Percentiles rank a stretch among this genome's conserved stretches.
phyloP scores from a whole-genome alignment of 1,140 invertebrate genomes.

The Heliconius eleuchia region DNA sequence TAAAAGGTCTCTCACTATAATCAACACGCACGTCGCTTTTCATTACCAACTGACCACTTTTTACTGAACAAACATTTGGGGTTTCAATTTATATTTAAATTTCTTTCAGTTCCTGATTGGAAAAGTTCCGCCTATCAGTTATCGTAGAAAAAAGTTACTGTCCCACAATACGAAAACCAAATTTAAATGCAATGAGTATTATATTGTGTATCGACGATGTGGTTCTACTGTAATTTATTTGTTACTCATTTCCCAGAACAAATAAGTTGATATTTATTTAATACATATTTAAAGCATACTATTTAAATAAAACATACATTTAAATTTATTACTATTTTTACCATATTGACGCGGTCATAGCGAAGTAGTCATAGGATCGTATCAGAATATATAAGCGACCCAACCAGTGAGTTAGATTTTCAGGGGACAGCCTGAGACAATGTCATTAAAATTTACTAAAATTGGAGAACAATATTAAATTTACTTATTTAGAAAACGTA shows the following conservation, averaged over 20 bases:
- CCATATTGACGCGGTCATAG: not conserved
- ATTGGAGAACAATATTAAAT: no score
- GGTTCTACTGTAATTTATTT: conserved; percentile 19
- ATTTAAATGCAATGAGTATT: conserved; percentile 22
- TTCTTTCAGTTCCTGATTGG: conserved; percentile 57
- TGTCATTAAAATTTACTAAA: no score
- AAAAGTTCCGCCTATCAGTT: conserved; percentile 58
- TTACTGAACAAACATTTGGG: conserved; percentile 50
- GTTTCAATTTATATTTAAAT: conserved; percentile 68
- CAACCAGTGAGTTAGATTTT: no score
- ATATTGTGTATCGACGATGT: conserved; percentile 1
- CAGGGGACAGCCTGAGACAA: no score
- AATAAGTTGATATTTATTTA: not conserved
- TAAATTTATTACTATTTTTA: not conserved
- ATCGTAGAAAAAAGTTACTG: conserved; percentile 49
- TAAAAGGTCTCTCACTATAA: conserved; percentile 29
- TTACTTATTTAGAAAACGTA: no score
- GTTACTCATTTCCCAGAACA: conserved; percentile 4
- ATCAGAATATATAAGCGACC: no score
- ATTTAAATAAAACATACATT: not conserved
- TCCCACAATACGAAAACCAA: conserved; percentile 25
- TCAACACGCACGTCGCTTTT: conserved; percentile 50
- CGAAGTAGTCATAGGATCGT: not conserved
- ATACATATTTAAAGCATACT: not conserved
- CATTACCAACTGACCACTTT: conserved; percentile 68